Evolutionary conservation across 2,113 vertebrate genomes (phyloP), one percentile per base, ranked within the genome.

Genomic region (Lycocorax pyrrhopterus): DNA sequence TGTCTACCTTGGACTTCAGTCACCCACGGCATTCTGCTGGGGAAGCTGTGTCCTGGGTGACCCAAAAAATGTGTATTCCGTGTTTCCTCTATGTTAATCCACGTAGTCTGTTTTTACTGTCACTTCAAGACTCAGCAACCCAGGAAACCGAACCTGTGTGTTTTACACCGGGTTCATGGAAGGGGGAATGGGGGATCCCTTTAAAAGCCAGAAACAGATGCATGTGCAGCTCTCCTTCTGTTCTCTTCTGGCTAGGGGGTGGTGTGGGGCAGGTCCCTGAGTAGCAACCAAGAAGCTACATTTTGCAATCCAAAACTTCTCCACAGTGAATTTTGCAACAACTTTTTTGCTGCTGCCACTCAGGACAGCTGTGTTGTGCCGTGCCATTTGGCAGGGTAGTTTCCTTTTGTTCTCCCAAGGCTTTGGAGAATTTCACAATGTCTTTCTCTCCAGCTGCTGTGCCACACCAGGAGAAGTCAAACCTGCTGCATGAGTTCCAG

Each of bases 311-410:
- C 51, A n/a, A n/a, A 56, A 56, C 23, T 56, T 84, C 18, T 33
- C 22, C 29, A 33, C 23, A 56, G 23, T 39, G 41, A 47, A 41
- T 47, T 47, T 74, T 47, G 23, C 23, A 47, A 14, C 39, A 63
- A 8, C 7, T 64, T 74, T 74, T 46, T 74, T 1, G 0, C 29
- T 6, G 3, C 3, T 39, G 22, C 23, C 4, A 13, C 18, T 39
- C 0, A 0, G 51, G 26, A 46, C 26, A 25, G 20, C 16, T 0
- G 0, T 32, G 23, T 60, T 35, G 26, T 62, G 23, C 18, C 3
- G 2, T n/a, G 29, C 19, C 1, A 3, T 29, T 39, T 23, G 19
- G 10, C 7, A 2, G 55, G 14, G 22, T 47, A 29, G 15, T 41
- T 74, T 64, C 37, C 39, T 64, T 64, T 37, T 18, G 23, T 25